These are phyloP conservation scores for Gymnocheta viridis DNA, from an alignment of 2,888 invertebrate species.

Conservation along the genomic window DNA sequence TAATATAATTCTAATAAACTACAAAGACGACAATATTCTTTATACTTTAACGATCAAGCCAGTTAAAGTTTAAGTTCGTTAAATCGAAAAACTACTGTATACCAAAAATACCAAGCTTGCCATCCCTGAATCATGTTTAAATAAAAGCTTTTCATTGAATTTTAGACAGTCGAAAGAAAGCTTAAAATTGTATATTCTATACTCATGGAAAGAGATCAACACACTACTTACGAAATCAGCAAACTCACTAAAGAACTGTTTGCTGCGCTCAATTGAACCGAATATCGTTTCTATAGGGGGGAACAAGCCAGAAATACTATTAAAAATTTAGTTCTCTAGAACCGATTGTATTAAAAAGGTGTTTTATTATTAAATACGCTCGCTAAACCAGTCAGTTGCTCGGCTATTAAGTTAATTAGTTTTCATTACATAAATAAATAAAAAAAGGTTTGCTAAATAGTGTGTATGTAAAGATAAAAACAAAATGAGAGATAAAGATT, in stretches of 20 bases:
- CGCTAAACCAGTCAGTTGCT: neutral
- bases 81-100: no score
- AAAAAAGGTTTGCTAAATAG: constrained; percentile 35
- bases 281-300: neutral
- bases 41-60: no score
- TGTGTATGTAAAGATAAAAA: constrained; percentile 16
- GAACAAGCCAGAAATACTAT: constrained; percentile 8
- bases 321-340: constrained; percentile 54
- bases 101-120: neutral
- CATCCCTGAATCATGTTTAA: neutral
- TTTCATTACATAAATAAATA: constrained; percentile 43
- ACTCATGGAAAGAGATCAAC: constrained; percentile 2
- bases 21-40: no score
- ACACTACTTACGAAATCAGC: neutral
- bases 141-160: constrained; percentile 27
- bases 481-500: constrained; percentile 8
- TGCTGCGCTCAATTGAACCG: constrained; percentile 1
- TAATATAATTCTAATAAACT: no score
- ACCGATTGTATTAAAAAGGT: constrained; percentile 42
- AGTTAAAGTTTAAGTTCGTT: no score
- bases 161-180: constrained; percentile 23
- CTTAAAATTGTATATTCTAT: no score
- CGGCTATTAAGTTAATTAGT: constrained; percentile 9
- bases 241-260: constrained; percentile 3
- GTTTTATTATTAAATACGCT: constrained; percentile 12